Conservation (phyloP, 2,888 invertebrate species). For the Athripsodes cinereus region DNA sequence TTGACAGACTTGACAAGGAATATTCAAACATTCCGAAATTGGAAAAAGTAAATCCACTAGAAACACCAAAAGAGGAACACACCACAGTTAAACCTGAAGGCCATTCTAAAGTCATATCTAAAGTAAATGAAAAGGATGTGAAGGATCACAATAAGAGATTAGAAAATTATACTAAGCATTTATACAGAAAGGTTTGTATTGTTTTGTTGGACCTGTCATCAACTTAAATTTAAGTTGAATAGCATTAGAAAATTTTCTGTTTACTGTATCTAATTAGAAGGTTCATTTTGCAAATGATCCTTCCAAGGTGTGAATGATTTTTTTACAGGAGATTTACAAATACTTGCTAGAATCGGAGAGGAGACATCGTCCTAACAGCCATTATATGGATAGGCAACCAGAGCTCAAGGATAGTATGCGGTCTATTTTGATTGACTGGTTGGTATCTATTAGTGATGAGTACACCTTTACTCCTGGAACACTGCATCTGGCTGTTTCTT, state of each 20-base stretch:
- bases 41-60: slow-evolving; percentile 5
- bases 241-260: too few relatives aligned
- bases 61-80: background rate
- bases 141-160: slow-evolving; percentile 9
- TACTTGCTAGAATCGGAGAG: slow-evolving; percentile 31
- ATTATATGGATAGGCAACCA: slow-evolving; percentile 35
- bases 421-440: slow-evolving; percentile 36
- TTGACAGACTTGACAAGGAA: slow-evolving; percentile 12
- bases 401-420: slow-evolving; percentile 34
- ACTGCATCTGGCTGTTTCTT: slow-evolving; percentile 34
- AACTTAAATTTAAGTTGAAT: too few relatives aligned
- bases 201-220: background rate
- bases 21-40: slow-evolving; percentile 15
- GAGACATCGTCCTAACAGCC: slow-evolving; percentile 29
- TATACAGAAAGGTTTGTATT: slow-evolving; percentile 21
- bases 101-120: too few relatives aligned
- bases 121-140: too few relatives aligned
- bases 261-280: too few relatives aligned
- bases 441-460: slow-evolving; percentile 34
- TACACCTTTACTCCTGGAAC: slow-evolving; percentile 35
- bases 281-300: too few relatives aligned
- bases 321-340: slow-evolving; percentile 31
- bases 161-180: slow-evolving; percentile 11
- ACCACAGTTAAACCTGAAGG: too few relatives aligned
- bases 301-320: too few relatives aligned